Percentiles rank a stretch among this genome's conserved stretches.
Conservation (phyloP, 2,113 vertebrate species). For the Ochotona princeps region DNA sequence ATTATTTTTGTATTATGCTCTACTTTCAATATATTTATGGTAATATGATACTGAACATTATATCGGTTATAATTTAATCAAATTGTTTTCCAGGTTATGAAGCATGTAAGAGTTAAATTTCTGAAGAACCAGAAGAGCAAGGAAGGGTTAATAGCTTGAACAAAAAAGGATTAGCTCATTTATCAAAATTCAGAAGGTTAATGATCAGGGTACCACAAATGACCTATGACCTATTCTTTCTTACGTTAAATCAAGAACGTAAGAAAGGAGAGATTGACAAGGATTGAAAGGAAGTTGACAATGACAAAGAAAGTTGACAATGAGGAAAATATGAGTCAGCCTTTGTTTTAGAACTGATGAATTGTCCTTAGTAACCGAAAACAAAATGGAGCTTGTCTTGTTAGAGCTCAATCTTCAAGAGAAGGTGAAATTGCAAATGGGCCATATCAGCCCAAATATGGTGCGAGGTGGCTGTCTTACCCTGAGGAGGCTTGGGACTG, state of each 20-base stretch:
- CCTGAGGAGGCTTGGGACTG: background rate
- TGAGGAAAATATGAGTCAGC: background rate
- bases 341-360: background rate
- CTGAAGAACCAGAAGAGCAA: background rate
- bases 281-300: no score
- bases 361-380: background rate
- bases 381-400: background rate
- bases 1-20: background rate
- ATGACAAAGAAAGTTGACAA: no score
- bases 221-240: background rate
- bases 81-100: slow-evolving; percentile 24
- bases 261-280: background rate
- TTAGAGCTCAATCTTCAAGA: background rate
- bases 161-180: background rate
- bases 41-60: background rate
- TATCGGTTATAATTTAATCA: slow-evolving; percentile 36
- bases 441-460: background rate
- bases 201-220: slow-evolving; percentile 8
- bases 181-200: background rate
- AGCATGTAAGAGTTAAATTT: slow-evolving; percentile 5
- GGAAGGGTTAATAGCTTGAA: slow-evolving; percentile 6
- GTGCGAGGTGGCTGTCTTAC: background rate
- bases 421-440: background rate
- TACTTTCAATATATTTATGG: slow-evolving; percentile 41
- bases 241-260: background rate